phyloP scores from a whole-genome alignment of 2,113 vertebrate genomes.

The Gnathonemus echidnorhynchus region DNA sequence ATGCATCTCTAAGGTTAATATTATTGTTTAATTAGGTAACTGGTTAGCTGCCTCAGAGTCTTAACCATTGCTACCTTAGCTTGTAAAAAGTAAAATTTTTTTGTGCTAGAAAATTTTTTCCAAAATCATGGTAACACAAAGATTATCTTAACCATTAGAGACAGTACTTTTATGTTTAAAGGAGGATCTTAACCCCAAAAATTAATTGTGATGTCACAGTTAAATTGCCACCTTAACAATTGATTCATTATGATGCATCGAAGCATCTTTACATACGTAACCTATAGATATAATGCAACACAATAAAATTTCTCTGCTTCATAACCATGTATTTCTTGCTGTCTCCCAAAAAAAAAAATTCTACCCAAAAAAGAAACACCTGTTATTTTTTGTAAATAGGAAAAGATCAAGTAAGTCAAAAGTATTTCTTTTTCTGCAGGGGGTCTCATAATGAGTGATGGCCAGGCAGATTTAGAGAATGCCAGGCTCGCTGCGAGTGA shows the following conservation, averaged over 20 bases:
- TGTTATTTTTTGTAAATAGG: not conserved
- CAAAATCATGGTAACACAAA: not conserved
- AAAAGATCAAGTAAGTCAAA: not conserved
- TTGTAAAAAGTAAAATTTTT: not conserved
- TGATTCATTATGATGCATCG: not conserved
- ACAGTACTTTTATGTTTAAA: not conserved
- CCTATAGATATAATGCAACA: not conserved
- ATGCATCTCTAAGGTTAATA: not conserved
- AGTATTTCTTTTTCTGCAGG: not conserved
- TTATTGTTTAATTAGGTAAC: not conserved
- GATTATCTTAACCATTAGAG: not conserved
- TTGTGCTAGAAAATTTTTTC: not conserved
- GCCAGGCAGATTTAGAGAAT: not conserved
- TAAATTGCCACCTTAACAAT: not conserved
- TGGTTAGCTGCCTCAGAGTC: not conserved
- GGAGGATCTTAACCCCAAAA: not conserved
- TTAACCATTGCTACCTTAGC: not conserved
- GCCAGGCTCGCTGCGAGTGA: not conserved
- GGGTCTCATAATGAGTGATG: not conserved
- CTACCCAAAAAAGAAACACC: not conserved
- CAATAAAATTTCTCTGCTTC: not conserved
- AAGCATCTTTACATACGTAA: not conserved
- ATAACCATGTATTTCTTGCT: not conserved
- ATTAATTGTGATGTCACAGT: not conserved
- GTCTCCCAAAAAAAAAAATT: not conserved